These are phyloP conservation scores for Smutsia temminckii DNA, from an alignment of 2,797 vertebrate genomes.

Conservation along the genomic window DNA sequence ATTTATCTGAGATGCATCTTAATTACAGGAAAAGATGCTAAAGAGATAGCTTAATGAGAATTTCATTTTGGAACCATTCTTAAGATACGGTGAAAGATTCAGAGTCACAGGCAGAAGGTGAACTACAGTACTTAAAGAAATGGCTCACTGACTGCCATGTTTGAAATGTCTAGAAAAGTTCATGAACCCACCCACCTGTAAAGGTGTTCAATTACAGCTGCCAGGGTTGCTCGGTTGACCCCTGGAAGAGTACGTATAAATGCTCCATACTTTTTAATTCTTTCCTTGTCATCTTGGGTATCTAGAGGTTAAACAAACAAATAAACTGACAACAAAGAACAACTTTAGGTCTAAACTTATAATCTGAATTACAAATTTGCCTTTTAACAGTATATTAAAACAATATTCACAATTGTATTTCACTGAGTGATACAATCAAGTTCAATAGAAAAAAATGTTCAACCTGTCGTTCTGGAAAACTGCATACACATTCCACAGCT, in stretches of 20 bases:
- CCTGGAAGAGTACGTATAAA: constrained; percentile 92
- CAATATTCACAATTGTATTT: neutral
- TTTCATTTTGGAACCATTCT: constrained; percentile 1
- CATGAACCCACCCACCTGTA: constrained; percentile 89
- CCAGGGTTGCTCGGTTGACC: constrained; percentile 92
- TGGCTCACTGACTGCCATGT: neutral
- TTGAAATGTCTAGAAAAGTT: neutral
- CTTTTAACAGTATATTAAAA: constrained; percentile 27
- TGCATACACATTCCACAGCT: neutral
- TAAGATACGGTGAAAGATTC: neutral
- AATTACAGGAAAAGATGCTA: neutral
- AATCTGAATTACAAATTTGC: neutral
- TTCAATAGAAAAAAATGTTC: neutral
- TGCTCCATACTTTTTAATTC: constrained; percentile 91
- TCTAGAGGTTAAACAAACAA: constrained; percentile 84
- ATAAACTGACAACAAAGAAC: neutral
- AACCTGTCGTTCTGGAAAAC: constrained; percentile 13
- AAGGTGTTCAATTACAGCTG: constrained; percentile 94
- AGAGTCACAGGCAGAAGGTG: neutral
- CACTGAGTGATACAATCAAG: neutral
- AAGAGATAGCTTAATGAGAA: neutral
- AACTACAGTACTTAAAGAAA: neutral
- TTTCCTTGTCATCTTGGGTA: constrained; percentile 88
- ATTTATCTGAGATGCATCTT: neutral
- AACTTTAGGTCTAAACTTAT: neutral